Base-by-base conservation (phyloP, 2,113 vertebrate genomes). In the Macroglossus sobrinus region DNA sequence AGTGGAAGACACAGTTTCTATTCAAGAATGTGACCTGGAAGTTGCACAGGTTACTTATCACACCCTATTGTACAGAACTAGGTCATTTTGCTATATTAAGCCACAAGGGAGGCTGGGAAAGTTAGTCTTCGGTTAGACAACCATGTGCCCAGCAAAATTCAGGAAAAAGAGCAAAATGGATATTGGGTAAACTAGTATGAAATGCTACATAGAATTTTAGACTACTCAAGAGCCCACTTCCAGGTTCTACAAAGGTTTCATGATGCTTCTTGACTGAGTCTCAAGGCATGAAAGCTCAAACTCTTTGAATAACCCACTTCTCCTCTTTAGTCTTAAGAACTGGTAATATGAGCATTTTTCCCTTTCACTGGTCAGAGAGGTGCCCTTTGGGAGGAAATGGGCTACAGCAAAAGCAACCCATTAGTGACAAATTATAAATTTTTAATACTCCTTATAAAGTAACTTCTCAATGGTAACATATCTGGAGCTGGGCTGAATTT, bases 151-250 rank as follows among this genome's bases (percentile, higher is more conserved):
- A 92, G 38, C 9, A 91, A 93, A 66, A 72, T 64, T 91, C 38
- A 64, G n/a, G 16, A 50, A 84, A 93, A 86, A 69, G 8, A 63
- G 4, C 50, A 53, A 76, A 91, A 61, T 80, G 12, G 16, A 55
- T 91, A 38, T 19, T 64, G 22, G 21, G 16, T 19, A 7, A 85
- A n/a, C 9, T 63, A 76, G 30, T n/a, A 50, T 69, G 24, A 84
- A 91, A 79, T 63, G 18, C 75, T 66, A 45, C 9, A 33, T 19
- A 81, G 43, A 89, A 18, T 66, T 91, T 89, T 80, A 81, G 69
- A 45, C 71, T 33, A 66, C 19, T 59, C 47, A 69, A 38, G 24
- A 71, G 21, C 15, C 11, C 53, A 43, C 12, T 43, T 55, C 14
- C 35, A 75, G 19, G 14, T 71, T 72, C 55, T 82, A 28, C 7